Percentiles rank a stretch among this genome's conserved stretches.
phyloP scores from a whole-genome alignment of 2,888 invertebrate species.

The Torymus aiolomorphi region DNA sequence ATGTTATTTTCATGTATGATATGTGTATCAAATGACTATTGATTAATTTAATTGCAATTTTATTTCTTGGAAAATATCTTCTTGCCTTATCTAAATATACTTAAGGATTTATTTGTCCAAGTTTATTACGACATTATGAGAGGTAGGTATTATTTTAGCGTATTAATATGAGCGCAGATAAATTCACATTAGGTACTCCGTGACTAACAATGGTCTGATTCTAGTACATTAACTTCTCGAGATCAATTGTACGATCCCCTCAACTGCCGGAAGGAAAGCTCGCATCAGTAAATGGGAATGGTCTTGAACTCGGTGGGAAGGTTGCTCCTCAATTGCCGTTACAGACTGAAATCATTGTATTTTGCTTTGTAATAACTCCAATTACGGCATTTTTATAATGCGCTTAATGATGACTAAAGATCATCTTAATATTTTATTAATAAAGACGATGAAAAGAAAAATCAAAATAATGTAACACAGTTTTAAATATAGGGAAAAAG shows the following conservation, averaged over 20 bases:
- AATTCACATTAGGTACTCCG: constrained; percentile 4
- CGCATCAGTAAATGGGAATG: constrained; percentile 8
- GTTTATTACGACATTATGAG: background rate
- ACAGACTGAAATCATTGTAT: background rate
- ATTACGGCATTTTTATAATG: background rate
- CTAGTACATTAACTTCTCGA: constrained; percentile 1
- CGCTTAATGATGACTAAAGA: no score
- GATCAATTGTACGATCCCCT: constrained; percentile 3
- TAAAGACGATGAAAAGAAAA: no score
- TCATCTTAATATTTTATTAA: no score
- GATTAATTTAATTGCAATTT: no score
- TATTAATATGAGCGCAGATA: background rate
- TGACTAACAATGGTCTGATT: background rate
- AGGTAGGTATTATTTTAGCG: background rate
- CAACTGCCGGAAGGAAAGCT: constrained; percentile 7
- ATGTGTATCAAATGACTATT: no score
- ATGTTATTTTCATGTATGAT: no score
- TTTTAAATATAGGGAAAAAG: no score
- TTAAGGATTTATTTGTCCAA: background rate
- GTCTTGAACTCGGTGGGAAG: constrained; percentile 4
- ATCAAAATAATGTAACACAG: no score
- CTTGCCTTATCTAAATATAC: no score
- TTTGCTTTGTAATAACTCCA: no score
- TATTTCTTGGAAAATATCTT: no score
- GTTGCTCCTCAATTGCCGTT: background rate